phyloP scores from a whole-genome alignment of 1,140 invertebrate species.

The Eufriesea mexicana region DNA sequence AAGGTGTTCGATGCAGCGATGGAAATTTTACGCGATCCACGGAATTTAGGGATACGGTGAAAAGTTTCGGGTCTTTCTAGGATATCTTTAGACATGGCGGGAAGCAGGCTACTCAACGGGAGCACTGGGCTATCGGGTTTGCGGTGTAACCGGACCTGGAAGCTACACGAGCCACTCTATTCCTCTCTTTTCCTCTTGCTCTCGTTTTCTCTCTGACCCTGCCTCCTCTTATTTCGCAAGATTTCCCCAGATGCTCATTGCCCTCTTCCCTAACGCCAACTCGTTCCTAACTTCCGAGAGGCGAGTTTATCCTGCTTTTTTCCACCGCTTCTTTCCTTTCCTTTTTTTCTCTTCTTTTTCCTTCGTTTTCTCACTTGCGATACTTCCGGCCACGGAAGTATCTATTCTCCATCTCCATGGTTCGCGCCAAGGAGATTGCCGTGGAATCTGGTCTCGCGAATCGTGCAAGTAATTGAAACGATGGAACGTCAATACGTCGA shows the following conservation, averaged over 20 bases:
- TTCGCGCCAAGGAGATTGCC: constrained; percentile 20
- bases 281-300: constrained; percentile 68
- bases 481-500: not conserved
- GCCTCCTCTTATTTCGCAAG: constrained; percentile 69
- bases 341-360: not conserved
- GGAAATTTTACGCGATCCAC: constrained; percentile 19
- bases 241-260: constrained; percentile 73
- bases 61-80: constrained; percentile 54
- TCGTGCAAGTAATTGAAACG: constrained; percentile 10
- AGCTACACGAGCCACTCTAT: constrained; percentile 59
- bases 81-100: constrained; percentile 34
- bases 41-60: constrained; percentile 16
- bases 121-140: constrained; percentile 70
- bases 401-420: constrained; percentile 37
- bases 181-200: constrained; percentile 16
- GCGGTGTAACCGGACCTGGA: constrained; percentile 67
- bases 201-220: constrained; percentile 14
- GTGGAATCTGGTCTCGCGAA: constrained; percentile 3
- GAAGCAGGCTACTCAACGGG: constrained; percentile 54
- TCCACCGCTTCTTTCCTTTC: not conserved
- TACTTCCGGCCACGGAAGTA: constrained; percentile 27
- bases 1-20: not conserved
- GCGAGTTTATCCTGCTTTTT: constrained; percentile 59
- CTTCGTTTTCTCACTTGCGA: constrained; percentile 45
- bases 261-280: constrained; percentile 67